Evolutionary conservation across 35 echinoderm and acorn worm genomes (phyloP).

Genomic region (Apostichopus japonicus): DNA sequence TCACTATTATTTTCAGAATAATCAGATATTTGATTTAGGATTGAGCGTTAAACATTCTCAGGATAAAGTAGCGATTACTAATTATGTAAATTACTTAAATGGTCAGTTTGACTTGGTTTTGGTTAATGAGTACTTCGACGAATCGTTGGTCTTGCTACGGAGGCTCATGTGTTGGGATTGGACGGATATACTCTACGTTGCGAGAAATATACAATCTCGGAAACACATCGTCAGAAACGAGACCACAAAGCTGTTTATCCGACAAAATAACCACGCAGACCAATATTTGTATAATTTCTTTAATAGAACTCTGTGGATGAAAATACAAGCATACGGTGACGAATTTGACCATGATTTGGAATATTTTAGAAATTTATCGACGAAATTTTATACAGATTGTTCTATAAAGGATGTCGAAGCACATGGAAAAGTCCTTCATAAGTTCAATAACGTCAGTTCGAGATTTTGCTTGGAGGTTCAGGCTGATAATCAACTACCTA

Average conservation of each 20-base stretch:
- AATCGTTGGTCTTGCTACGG: slow-evolving; percentile 68
- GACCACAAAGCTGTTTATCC: slow-evolving; percentile 15
- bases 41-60: slow-evolving; percentile 21
- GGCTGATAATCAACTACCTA: slow-evolving; percentile 22
- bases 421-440: slow-evolving; percentile 9
- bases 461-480: not conserved
- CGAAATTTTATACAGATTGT: slow-evolving; percentile 4
- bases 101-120: slow-evolving; percentile 64
- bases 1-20: slow-evolving; percentile 55
- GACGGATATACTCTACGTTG: slow-evolving; percentile 63
- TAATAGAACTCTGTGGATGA: slow-evolving; percentile 63
- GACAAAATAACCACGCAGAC: slow-evolving; percentile 51
- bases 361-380: slow-evolving; percentile 48
- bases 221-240: slow-evolving; percentile 7
- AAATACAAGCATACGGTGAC: slow-evolving; percentile 36
- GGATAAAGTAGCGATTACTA: not conserved
- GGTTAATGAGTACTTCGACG: slow-evolving; percentile 79
- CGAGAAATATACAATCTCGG: slow-evolving; percentile 50
- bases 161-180: slow-evolving; percentile 67
- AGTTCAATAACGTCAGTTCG: not conserved
- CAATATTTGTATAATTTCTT: slow-evolving; percentile 58
- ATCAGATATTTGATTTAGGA: slow-evolving; percentile 70
- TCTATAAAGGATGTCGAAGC: not conserved
- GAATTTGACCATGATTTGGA: slow-evolving; percentile 47
- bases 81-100: slow-evolving; percentile 52